phyloP scores from a whole-genome alignment of 2,797 vertebrate species.

The Arnoldichthys spilopterus region DNA sequence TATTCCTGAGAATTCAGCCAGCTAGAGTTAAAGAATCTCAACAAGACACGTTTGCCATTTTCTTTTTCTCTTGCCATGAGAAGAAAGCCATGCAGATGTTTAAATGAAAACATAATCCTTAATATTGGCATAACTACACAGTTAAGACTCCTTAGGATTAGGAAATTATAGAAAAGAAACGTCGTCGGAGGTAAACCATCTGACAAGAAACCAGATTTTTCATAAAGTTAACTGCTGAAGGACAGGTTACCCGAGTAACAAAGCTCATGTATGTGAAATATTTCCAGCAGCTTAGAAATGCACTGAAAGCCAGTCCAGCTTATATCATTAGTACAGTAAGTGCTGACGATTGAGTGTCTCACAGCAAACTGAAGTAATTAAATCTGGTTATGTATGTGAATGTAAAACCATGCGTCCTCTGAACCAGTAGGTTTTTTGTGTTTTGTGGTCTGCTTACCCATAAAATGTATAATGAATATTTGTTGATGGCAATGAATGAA shows the following conservation, averaged over 20 bases:
- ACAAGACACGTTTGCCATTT: slow-evolving; percentile 22
- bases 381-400: slow-evolving; percentile 47
- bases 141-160: neutral
- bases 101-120: neutral
- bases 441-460: too few relatives aligned
- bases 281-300: slow-evolving; percentile 30
- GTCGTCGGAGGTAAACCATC: neutral
- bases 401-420: slow-evolving; percentile 1
- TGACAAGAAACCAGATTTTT: neutral
- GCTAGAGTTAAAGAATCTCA: neutral
- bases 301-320: slow-evolving; percentile 27
- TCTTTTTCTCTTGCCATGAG: slow-evolving; percentile 30
- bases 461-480: slow-evolving; percentile 2
- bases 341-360: neutral
- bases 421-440: neutral
- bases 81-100: slow-evolving; percentile 64
- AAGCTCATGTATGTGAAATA: neutral
- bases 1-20: slow-evolving; percentile 19
- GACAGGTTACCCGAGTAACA: neutral
- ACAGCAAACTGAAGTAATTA: slow-evolving; percentile 29
- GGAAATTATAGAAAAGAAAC: neutral
- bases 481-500: slow-evolving; percentile 18
- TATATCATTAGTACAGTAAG: slow-evolving; percentile 37
- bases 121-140: neutral
- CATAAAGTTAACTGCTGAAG: neutral